Evolutionary conservation across 2,113 vertebrate genomes (phyloP).

Genomic region (Carassius carassius): DNA sequence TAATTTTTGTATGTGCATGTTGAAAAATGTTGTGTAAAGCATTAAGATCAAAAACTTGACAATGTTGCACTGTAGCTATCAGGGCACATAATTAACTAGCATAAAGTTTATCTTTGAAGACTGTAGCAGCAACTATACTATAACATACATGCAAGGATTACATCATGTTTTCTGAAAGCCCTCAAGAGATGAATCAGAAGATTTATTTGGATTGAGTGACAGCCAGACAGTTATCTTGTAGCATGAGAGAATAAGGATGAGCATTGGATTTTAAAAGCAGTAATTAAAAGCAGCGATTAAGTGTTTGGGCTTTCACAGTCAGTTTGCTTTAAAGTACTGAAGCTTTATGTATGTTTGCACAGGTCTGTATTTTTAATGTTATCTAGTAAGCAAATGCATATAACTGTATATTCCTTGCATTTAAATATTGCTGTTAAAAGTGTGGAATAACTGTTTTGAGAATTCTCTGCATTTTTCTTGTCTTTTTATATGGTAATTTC

Average conservation of each 20-base stretch:
- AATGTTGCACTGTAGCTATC: too few relatives aligned
- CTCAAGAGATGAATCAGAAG: background rate
- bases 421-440: background rate
- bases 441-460: background rate
- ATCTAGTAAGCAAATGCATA: background rate
- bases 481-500: background rate
- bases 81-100: too few relatives aligned
- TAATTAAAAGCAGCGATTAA: background rate
- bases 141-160: too few relatives aligned
- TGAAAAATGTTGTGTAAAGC: too few relatives aligned
- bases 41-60: too few relatives aligned
- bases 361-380: background rate
- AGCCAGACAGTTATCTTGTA: background rate
- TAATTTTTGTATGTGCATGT: too few relatives aligned
- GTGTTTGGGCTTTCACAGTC: background rate
- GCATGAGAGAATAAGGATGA: background rate
- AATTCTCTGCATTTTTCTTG: background rate
- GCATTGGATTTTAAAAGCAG: background rate
- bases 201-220: background rate
- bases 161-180: background rate
- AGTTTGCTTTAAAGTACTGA: background rate
- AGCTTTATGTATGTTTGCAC: background rate
- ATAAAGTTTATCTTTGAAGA: too few relatives aligned
- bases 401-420: background rate
- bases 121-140: too few relatives aligned